Evolutionary conservation across 2,888 invertebrate species (phyloP), one percentile per base, ranked within the genome.

Genomic region (Drosophila subquinaria): DNA sequence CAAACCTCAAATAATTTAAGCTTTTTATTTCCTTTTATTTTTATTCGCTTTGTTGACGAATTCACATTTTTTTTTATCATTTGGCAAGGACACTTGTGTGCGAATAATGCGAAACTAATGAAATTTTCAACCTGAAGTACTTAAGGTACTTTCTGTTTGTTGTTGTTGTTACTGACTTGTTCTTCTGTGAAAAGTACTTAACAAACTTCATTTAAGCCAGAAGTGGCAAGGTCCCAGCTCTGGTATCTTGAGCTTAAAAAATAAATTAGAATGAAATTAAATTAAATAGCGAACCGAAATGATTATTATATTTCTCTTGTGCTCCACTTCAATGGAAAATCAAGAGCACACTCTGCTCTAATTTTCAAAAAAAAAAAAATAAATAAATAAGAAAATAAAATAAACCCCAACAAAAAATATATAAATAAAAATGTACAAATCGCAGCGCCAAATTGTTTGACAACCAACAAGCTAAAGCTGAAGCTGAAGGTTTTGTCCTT

Each of bases 131-230:
- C 82, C 88, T 82, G 85, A 80, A 85, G 79, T 76, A 78, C 71
- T 74, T 69, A 73, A 50, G 66, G 60, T 57, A 57, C 63, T 70
- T 67, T 61, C 43, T 45, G 61, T 48, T 65, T 65, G 57, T 51
- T 56, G 59, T 60, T 45, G 61, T 20, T 67, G 51, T 56, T 65
- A 36, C 60, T 60, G 43, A 15, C 65, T 79, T 80, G 73, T 57
- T 83, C 66, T 66, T 69, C 59, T 71, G 47, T 30, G 43, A 53
- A 84, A 89, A 82, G 86, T 86, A 82, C 90, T 89, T 86, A 81
- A 68, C 76, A 81, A 86, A 86, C 83, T 89, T 86, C 79, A 86
- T 85, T 89, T 86, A 88, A 89, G 88, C 82, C 60, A 82, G 80
- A 73, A 89, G 89, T 76, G 80, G 82, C 63, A 56, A 40, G 35